These are phyloP conservation scores for Microcebus lehilahytsara DNA, from an alignment of 2,113 vertebrate species.

Conservation along the genomic window DNA sequence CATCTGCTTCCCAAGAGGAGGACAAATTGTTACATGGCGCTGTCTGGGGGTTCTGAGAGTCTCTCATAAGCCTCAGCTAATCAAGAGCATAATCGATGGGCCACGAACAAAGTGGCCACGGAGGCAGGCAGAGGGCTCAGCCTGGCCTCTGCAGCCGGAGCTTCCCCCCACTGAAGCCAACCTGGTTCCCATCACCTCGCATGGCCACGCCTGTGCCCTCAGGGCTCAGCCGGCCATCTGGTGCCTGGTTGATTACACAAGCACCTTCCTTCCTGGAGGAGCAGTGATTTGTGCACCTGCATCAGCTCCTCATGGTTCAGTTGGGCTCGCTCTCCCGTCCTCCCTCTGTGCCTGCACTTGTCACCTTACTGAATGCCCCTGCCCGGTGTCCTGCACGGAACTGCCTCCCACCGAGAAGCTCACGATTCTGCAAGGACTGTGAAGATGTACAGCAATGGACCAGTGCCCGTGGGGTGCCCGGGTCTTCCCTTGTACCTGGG, in stretches of 20 bases:
- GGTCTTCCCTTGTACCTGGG: background rate
- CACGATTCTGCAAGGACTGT: background rate
- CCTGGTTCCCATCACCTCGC: background rate
- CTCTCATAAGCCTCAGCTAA: background rate
- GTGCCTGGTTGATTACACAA: background rate
- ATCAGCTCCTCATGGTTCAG: background rate
- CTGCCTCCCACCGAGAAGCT: background rate
- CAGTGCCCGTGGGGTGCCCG: background rate
- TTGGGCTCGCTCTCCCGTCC: background rate
- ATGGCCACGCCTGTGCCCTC: background rate
- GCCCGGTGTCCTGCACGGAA: too few species aligned
- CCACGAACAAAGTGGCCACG: background rate
- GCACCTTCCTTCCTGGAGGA: background rate
- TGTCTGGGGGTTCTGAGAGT: background rate
- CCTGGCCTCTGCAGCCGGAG: background rate
- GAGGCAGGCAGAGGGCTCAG: background rate
- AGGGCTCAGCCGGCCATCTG: background rate
- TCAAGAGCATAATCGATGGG: background rate
- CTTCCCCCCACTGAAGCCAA: too few species aligned
- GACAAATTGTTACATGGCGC: background rate
- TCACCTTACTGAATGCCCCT: background rate
- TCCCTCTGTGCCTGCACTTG: background rate
- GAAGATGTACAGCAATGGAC: background rate
- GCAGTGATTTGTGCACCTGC: background rate
- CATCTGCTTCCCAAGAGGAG: slow-evolving; percentile 48